Evolutionary conservation across 2,113 vertebrate genomes (phyloP).

Genomic region (Anarrhichthys ocellatus): DNA sequence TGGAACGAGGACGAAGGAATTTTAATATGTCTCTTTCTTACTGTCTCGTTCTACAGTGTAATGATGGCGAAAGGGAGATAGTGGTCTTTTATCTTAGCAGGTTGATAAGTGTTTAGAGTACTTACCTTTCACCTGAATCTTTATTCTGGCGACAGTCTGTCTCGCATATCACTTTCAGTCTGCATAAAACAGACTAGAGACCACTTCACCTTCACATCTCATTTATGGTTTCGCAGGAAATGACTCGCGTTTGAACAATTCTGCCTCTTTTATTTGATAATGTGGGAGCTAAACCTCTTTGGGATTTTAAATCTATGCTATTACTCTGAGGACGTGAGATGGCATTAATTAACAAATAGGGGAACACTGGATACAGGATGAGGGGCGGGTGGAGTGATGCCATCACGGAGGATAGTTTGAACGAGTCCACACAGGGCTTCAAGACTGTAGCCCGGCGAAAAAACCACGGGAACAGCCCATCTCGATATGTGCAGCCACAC

Average conservation of each 20-base stretch:
- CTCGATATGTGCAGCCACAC: background rate
- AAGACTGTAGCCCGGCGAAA: background rate
- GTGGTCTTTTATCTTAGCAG: slow-evolving; percentile 3
- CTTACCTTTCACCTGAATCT: slow-evolving; percentile 25
- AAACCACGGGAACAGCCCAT: slow-evolving; percentile 8
- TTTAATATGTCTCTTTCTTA: background rate
- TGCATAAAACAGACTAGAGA: slow-evolving; percentile 4
- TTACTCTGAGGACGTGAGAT: background rate
- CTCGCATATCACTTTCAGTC: background rate
- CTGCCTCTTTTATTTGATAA: background rate
- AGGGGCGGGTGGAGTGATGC: background rate
- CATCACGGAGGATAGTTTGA: background rate
- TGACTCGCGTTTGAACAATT: background rate
- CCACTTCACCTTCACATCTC: background rate
- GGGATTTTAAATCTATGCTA: background rate
- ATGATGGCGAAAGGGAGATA: background rate
- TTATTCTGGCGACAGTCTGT: slow-evolving; percentile 24
- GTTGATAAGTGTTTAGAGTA: background rate
- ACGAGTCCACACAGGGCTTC: background rate
- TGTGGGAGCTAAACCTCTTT: background rate
- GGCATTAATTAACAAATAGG: background rate
- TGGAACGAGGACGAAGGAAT: background rate
- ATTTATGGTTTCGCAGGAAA: slow-evolving; percentile 13
- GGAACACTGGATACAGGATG: background rate
- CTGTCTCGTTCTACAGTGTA: background rate